Evolutionary conservation across 1,140 invertebrate genomes (phyloP), one percentile per base, ranked within the genome.

Genomic region (Drosophila gunungcola): DNA sequence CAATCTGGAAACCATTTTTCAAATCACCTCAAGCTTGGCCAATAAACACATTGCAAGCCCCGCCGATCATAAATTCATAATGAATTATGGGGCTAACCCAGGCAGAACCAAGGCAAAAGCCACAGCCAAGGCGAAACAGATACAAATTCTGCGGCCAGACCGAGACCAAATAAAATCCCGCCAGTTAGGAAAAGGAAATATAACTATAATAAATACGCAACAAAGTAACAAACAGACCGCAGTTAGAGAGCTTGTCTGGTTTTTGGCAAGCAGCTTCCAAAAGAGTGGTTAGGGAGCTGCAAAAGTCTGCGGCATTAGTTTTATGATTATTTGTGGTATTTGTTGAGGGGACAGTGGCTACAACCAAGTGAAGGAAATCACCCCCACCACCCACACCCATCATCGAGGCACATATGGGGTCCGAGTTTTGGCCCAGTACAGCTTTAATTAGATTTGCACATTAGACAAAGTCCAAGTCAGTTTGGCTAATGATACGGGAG

Each of bases 301-400:
- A 34, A 68, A 42, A 36, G 75, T 65, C 83, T 78, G 73, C 72
- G 77, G 84, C 73, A 85, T 89, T 89, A 89, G 73, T 89, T 89
- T 89, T 89, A 89, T 89, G 85, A 89, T 89, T 89, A 89, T 89
- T 89, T 89, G 85, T 89, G 80, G 75, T 70, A 61, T 74, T 84
- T 89, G 80, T 84, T 81, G 74, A 63, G 77, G 68, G 56, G 49
- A 56, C 58, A 65, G 61, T 61, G 53, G 62, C 54, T 54, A 51
- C 74, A 70, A 80, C 58, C 61, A 68, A 63, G 73, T 78, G 58
- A 62, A 76, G 68, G 65, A 61, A 63, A 48, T 27, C 29, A n/a
- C 51, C 29, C 36, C 39, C 48, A 21, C 32, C 2, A 13, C 7
- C 51, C n/a, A 13, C 27, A 21, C 16, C 0, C 5, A 42, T n/a